These are phyloP conservation scores for Dermolepida albohirtum DNA, from an alignment of 2,888 invertebrate species.

Conservation along the genomic window DNA sequence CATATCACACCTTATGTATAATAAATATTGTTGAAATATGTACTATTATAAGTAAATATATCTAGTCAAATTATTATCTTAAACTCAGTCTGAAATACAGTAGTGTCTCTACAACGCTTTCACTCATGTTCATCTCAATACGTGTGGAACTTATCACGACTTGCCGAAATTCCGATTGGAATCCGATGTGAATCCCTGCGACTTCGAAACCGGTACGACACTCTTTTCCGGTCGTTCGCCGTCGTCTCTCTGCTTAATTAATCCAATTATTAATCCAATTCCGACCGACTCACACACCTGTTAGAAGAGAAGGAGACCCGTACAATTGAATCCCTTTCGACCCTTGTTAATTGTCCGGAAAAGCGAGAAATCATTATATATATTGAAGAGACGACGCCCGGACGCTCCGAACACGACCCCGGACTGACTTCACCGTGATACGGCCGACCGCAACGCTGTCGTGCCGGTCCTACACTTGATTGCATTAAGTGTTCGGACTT, in stretches of 20 bases:
- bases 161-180: too few relatives aligned
- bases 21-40: too few relatives aligned
- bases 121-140: too few relatives aligned
- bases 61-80: too few relatives aligned
- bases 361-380: constrained; percentile 64
- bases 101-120: too few relatives aligned
- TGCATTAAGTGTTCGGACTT: constrained; percentile 18
- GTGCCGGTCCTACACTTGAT: constrained; percentile 31
- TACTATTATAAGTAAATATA: too few relatives aligned
- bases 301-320: constrained; percentile 57
- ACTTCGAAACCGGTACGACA: constrained; percentile 3
- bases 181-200: too few relatives aligned
- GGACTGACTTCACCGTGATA: constrained; percentile 59
- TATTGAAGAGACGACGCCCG: neutral
- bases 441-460: constrained; percentile 62
- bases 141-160: too few relatives aligned
- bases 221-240: neutral
- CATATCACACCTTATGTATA: too few relatives aligned
- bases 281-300: constrained; percentile 62
- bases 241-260: constrained; percentile 24
- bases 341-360: constrained; percentile 66
- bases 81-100: too few relatives aligned
- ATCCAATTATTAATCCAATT: constrained; percentile 56
- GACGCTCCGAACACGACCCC: constrained; percentile 6
- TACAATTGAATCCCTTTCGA: constrained; percentile 65